Evolutionary conservation across 2,113 vertebrate genomes (phyloP).

Genomic region (Strix uralensis): DNA sequence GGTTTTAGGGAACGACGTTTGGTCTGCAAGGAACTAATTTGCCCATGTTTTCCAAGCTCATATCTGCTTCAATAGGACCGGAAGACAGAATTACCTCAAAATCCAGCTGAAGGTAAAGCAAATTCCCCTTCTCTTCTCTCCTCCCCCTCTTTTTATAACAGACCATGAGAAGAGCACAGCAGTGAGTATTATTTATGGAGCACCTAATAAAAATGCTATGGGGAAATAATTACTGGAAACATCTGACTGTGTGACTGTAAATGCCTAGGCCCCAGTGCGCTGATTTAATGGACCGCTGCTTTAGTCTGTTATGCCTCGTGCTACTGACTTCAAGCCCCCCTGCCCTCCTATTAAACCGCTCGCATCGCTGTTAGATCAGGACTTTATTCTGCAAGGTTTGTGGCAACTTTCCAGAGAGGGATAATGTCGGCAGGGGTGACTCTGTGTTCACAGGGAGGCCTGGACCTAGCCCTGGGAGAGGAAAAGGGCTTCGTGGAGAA

Average conservation of each 20-base stretch:
- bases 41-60: not conserved
- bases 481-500: not conserved
- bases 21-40: not conserved
- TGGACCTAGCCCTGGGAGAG: not conserved
- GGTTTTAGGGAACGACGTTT: not conserved
- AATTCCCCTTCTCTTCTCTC: slow-evolving; percentile 47
- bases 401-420: slow-evolving; percentile 61
- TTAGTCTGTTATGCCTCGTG: slow-evolving; percentile 55
- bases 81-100: not conserved
- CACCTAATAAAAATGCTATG: slow-evolving; percentile 78
- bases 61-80: not conserved
- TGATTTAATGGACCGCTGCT: slow-evolving; percentile 71
- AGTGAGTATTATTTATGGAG: slow-evolving; percentile 80
- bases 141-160: not conserved
- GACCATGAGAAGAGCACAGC: slow-evolving; percentile 53
- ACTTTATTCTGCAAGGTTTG: not conserved
- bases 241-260: slow-evolving; percentile 76
- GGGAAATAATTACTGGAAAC: slow-evolving; percentile 81
- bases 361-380: not conserved
- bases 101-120: not conserved
- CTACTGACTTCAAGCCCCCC: slow-evolving; percentile 46
- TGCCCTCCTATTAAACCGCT: slow-evolving; percentile 56
- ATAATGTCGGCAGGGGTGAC: slow-evolving; percentile 27
- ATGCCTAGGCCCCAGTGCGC: slow-evolving; percentile 64
- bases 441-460: slow-evolving; percentile 17